Conservation (phyloP, 2,888 invertebrate genomes). For the Diarsia brunnea region DNA sequence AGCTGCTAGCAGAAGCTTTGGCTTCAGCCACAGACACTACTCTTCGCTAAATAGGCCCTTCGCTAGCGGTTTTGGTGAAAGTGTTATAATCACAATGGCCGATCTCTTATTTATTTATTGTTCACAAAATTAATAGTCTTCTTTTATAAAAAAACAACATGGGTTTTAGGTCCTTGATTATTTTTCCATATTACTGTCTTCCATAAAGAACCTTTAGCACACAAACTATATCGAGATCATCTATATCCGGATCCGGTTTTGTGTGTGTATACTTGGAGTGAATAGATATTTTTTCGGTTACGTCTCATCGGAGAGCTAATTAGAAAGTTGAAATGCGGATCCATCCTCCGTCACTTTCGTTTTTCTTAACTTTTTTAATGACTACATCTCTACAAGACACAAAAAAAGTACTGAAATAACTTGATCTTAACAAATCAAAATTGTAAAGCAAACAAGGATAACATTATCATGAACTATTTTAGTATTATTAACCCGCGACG, state of each 20-base stretch:
- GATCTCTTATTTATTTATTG: background rate
- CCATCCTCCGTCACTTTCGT: background rate
- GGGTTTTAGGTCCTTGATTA: background rate
- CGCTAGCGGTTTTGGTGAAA: constrained; percentile 5
- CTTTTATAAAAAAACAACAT: background rate
- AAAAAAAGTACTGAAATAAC: background rate
- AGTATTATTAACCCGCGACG: too few relatives aligned
- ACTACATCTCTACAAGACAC: background rate
- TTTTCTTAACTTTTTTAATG: background rate
- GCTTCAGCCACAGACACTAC: background rate
- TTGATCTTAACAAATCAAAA: background rate
- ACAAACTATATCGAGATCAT: constrained; percentile 11
- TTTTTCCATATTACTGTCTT: background rate
- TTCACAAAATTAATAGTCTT: too few relatives aligned
- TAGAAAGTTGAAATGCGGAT: constrained; percentile 42
- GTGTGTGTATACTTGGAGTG: constrained; percentile 2
- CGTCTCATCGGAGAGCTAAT: constrained; percentile 20
- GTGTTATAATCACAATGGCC: background rate
- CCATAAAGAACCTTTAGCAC: background rate
- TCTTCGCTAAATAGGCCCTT: background rate
- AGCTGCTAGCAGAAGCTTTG: too few relatives aligned
- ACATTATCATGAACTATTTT: background rate
- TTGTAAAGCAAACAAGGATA: background rate
- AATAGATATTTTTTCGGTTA: constrained; percentile 16
- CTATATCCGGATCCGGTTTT: constrained; percentile 27